These are phyloP conservation scores for Carterocephalus palaemon DNA, from an alignment of 2,888 invertebrate species.

Conservation along the genomic window DNA sequence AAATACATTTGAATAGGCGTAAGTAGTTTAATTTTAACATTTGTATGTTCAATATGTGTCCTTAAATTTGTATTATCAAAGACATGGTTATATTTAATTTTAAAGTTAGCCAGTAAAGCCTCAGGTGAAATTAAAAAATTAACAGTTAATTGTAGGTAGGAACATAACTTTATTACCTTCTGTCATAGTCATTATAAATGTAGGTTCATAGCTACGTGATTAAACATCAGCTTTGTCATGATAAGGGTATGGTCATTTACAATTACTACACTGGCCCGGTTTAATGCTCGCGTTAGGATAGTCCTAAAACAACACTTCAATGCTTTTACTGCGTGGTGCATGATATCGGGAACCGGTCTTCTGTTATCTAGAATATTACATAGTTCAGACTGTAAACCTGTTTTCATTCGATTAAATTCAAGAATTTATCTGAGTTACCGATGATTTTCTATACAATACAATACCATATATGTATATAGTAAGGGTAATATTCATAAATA, in stretches of 20 bases:
- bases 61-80: no score
- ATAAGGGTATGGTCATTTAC: conserved; percentile 41
- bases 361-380: conserved; percentile 15
- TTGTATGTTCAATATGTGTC: no score
- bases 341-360: conserved; percentile 6
- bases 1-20: no score
- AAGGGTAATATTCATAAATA: neutral
- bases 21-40: no score
- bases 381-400: conserved; percentile 12
- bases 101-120: no score
- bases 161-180: no score
- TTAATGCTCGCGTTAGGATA: conserved; percentile 44
- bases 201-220: conserved; percentile 19
- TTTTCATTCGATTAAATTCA: conserved; percentile 8
- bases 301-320: conserved; percentile 58
- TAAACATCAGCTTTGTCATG: conserved; percentile 19
- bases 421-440: no score
- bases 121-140: no score
- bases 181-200: conserved; percentile 8
- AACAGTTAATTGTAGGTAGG: neutral
- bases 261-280: conserved; percentile 57
- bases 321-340: conserved; percentile 19
- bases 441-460: neutral
- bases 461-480: neutral
- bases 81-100: no score